Evolutionary conservation across 2,888 invertebrate species (phyloP).

Genomic region (Cheilosia scutellata): DNA sequence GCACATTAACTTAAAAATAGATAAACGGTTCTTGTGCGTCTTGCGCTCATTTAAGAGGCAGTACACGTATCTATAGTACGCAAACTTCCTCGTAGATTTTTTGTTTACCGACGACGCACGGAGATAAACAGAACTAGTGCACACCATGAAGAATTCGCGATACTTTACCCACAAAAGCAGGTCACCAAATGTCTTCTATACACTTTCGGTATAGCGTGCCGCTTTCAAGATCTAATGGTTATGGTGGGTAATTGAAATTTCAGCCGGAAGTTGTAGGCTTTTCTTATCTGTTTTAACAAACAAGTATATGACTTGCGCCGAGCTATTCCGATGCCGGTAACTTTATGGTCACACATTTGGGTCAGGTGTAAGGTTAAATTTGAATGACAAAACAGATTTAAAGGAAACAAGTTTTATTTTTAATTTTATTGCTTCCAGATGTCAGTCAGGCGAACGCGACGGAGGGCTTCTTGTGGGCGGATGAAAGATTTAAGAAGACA

Average conservation of each 20-base stretch:
- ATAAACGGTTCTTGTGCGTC: not conserved
- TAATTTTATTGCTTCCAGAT: constrained; percentile 37
- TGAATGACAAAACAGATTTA: constrained; percentile 27
- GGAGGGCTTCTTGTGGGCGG: constrained; percentile 49
- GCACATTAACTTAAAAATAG: constrained; percentile 47
- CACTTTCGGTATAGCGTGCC: not conserved
- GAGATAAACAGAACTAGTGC: constrained; percentile 49
- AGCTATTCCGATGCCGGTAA: constrained; percentile 2
- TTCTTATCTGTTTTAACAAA: constrained; percentile 36
- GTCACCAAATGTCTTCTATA: constrained; percentile 36
- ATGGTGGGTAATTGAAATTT: constrained; percentile 25
- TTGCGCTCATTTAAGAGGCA: constrained; percentile 10
- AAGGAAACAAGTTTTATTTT: constrained; percentile 6
- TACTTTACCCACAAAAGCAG: constrained; percentile 54
- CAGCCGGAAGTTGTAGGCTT: constrained; percentile 68
- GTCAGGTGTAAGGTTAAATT: constrained; percentile 69
- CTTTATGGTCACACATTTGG: constrained; percentile 57
- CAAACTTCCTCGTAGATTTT: not conserved
- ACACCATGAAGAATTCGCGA: constrained; percentile 35
- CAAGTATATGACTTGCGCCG: constrained; percentile 24
- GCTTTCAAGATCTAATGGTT: constrained; percentile 9
- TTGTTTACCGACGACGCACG: constrained; percentile 44
- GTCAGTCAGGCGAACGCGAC: constrained; percentile 30
- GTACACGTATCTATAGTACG: not conserved
- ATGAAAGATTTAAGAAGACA: constrained; percentile 19